Conservation (phyloP, 2,797 vertebrate species). For the Lutjanus campechanus region DNA sequence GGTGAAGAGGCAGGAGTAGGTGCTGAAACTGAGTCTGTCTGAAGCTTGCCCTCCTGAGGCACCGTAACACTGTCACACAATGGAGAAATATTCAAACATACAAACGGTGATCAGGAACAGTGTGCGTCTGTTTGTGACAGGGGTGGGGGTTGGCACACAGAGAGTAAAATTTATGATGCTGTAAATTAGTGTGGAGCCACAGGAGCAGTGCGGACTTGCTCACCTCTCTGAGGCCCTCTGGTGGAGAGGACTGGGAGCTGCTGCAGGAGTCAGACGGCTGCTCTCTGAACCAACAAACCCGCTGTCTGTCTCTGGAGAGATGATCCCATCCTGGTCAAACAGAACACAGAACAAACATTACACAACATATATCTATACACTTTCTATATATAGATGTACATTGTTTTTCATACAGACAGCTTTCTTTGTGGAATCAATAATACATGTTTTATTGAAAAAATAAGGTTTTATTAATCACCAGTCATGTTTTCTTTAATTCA, state of each 20-base stretch:
- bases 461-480: not conserved
- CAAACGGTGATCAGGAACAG: constrained; percentile 6
- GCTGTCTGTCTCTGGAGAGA: constrained; percentile 95
- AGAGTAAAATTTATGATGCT: constrained; percentile 23
- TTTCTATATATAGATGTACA: not conserved
- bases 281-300: constrained; percentile 95
- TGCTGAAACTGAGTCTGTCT: constrained; percentile 15
- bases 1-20: constrained; percentile 33
- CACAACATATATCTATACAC: not conserved
- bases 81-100: constrained; percentile 9
- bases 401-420: not conserved
- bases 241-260: constrained; percentile 82
- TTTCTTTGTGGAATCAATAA: not conserved
- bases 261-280: constrained; percentile 85
- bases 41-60: constrained; percentile 35
- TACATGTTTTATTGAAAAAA: not conserved
- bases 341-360: constrained; percentile 17
- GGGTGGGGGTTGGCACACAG: not conserved
- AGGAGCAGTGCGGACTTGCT: not conserved
- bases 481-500: too few species aligned
- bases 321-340: constrained; percentile 88
- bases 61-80: constrained; percentile 44
- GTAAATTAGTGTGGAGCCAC: not conserved
- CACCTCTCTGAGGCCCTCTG: constrained; percentile 80
- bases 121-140: not conserved